phyloP scores from a whole-genome alignment of 2,888 invertebrate species.

The Drepanosiphum platanoidis region DNA sequence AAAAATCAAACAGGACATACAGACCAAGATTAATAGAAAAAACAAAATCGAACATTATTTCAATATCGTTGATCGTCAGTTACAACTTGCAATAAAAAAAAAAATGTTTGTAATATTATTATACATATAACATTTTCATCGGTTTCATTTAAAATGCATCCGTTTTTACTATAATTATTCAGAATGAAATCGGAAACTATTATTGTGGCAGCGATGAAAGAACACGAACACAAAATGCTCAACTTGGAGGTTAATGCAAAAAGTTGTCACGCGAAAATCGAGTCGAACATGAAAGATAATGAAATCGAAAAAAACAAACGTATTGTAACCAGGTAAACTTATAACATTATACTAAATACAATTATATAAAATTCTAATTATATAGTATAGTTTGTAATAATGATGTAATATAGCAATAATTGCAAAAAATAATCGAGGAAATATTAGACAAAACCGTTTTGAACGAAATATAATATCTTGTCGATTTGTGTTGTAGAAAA shows the following conservation, averaged over 20 bases:
- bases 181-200: slow-evolving; percentile 53
- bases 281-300: background rate
- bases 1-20: background rate
- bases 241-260: slow-evolving; percentile 8
- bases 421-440: too few species aligned
- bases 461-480: too few species aligned
- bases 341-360: background rate
- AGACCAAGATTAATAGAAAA: background rate
- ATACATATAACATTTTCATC: background rate
- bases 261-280: background rate
- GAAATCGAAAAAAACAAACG: background rate
- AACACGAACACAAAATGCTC: slow-evolving; percentile 40
- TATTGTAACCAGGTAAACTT: slow-evolving; percentile 2
- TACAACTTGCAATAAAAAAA: slow-evolving; percentile 6
- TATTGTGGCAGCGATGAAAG: slow-evolving; percentile 33
- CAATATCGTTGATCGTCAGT: slow-evolving; percentile 6
- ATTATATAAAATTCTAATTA: background rate
- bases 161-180: background rate
- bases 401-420: too few species aligned
- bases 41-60: slow-evolving; percentile 43
- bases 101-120: slow-evolving; percentile 40
- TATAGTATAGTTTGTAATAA: too few species aligned
- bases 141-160: background rate
- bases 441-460: too few species aligned
- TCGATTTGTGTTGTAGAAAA: too few species aligned